Conservation (phyloP, 2,113 vertebrate species). For the Xiphorhynchus elegans region DNA sequence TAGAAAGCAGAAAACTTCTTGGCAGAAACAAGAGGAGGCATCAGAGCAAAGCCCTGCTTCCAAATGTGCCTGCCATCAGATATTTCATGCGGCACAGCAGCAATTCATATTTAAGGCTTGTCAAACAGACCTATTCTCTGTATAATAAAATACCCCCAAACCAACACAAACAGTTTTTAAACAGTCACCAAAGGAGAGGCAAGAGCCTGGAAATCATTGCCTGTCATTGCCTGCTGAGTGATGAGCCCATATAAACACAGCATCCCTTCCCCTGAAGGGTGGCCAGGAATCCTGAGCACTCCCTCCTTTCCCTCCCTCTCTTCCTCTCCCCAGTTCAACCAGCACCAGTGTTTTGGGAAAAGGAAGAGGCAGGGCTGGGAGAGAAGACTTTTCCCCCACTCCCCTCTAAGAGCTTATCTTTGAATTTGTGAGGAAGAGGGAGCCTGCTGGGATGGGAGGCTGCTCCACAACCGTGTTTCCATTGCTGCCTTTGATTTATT, state of each 20-base stretch:
- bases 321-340: not conserved
- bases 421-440: not conserved
- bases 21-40: not conserved
- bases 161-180: not conserved
- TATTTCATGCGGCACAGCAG: not conserved
- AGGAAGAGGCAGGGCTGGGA: rapidly evolving
- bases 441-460: not conserved
- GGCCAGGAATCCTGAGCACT: not conserved
- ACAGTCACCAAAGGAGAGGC: not conserved
- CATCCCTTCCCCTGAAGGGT: not conserved
- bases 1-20: not conserved
- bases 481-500: not conserved
- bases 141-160: not conserved
- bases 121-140: not conserved
- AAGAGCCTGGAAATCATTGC: not conserved
- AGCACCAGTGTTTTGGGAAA: not conserved
- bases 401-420: not conserved
- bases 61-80: not conserved
- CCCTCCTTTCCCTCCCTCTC: not conserved
- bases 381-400: rapidly evolving
- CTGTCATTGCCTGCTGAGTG: not conserved
- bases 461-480: not conserved
- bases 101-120: not conserved
- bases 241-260: not conserved
- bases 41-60: not conserved